Evolutionary conservation across 35 echinoderm and acorn worm species (phyloP), one percentile per base, ranked within the genome.

Genomic region (Heliocidaris erythrogramma): DNA sequence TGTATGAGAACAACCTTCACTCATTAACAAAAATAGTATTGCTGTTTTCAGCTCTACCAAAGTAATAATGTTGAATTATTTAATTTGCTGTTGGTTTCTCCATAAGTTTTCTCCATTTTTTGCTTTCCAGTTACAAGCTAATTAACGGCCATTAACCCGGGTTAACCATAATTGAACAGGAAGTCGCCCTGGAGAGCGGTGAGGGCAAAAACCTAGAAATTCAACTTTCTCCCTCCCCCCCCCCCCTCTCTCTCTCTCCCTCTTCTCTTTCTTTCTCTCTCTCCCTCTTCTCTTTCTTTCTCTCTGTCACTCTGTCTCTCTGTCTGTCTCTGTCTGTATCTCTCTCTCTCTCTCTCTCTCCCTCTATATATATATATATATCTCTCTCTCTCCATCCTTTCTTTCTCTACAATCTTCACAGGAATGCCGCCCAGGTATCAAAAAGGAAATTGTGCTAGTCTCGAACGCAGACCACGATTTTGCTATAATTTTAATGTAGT

Each of bases 101-200:
- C 10, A 91, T 42, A 47, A 21, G 86, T 90, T 90, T 90, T 90
- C 88, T 90, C 31, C 7, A 30, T 49, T 49, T 90, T 35, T 9
- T n/a, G n/a, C 32, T 9, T 27, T 30, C 35, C 18, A 5, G 21
- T 92, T 30, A 53, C 65, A 78, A 78, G 65, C 21, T 56, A 56
- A 78, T 78, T 78, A 78, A 27, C 65, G 65, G 65, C 65, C 65
- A 78, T 78, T 78, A 78, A 78, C 65, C 65, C 27, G 2, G 65
- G 65, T 78, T 78, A 27, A 78, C 65, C 65, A 78, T 78, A n/a
- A 78, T 78, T 78, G 65, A 78, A 78, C 65, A 78, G 65, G 65
- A 78, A 78, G 65, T 78, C 18, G 65, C 65, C 65, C 65, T 24
- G 7, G 65, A 78, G 65, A 78, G 65, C 65, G 65, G 27, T 27